Conservation (phyloP, 2,888 invertebrate species). For the Hypomecis punctinalis region DNA sequence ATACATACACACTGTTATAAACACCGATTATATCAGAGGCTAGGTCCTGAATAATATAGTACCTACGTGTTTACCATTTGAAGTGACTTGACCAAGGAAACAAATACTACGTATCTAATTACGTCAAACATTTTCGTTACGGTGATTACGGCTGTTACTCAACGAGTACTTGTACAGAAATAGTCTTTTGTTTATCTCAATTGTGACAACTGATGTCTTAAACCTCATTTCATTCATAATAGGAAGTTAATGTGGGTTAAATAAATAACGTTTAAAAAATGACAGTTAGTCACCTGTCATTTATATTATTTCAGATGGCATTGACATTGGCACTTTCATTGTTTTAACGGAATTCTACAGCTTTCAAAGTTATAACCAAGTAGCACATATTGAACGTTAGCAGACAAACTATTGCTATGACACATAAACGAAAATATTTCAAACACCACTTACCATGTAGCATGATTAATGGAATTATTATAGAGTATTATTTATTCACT, state of each 20-base stretch:
- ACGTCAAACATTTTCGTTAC: constrained; percentile 3
- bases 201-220: background rate
- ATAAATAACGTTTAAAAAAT: background rate
- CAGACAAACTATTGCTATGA: constrained; percentile 25
- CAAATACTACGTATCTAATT: background rate
- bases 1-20: constrained; percentile 59
- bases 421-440: constrained; percentile 23
- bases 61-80: background rate
- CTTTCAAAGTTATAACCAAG: constrained; percentile 1
- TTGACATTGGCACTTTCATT: too few species aligned
- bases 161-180: background rate
- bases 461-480: constrained; percentile 31
- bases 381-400: constrained; percentile 11
- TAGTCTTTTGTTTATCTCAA: constrained; percentile 3
- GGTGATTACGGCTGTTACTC: background rate
- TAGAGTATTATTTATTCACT: constrained; percentile 19
- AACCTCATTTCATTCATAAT: background rate
- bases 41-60: background rate
- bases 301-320: too few species aligned
- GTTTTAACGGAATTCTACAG: too few species aligned
- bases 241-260: background rate
- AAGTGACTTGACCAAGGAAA: constrained; percentile 2
- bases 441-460: constrained; percentile 38
- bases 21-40: background rate
- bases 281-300: too few species aligned